A percentile compares a stretch with the other conserved stretches of the same genome.
Conservation (phyloP, 2,888 invertebrate species). For the Doris montereyensis region DNA sequence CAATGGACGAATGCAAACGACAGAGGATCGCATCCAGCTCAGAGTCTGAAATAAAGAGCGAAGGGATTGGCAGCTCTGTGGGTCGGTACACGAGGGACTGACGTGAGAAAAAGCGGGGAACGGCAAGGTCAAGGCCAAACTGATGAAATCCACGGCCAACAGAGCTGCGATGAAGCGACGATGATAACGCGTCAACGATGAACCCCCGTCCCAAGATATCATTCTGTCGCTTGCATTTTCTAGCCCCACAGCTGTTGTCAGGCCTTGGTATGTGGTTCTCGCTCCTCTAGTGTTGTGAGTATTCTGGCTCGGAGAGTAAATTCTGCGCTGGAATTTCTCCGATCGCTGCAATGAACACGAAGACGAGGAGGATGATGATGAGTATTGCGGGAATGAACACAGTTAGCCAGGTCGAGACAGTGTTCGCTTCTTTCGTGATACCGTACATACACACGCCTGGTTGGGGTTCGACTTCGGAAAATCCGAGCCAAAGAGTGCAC, state of each 20-base stretch:
- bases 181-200: too few relatives aligned
- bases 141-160: slow-evolving; percentile 37
- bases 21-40: slow-evolving; percentile 47
- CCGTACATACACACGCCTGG: slow-evolving; percentile 47
- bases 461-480: slow-evolving; percentile 37
- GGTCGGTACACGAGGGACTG: slow-evolving; percentile 42
- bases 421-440: slow-evolving; percentile 42
- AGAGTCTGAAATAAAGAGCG: slow-evolving; percentile 44
- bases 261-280: too few relatives aligned
- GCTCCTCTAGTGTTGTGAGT: too few relatives aligned
- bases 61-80: slow-evolving; percentile 41
- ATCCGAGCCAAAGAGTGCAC: slow-evolving; percentile 46
- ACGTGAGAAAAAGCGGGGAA: slow-evolving; percentile 46
- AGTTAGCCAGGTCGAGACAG: slow-evolving; percentile 43
- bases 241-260: too few relatives aligned
- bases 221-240: too few relatives aligned
- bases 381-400: slow-evolving; percentile 45
- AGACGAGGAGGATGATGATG: slow-evolving; percentile 44
- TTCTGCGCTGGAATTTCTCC: slow-evolving; percentile 48
- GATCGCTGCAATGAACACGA: slow-evolving; percentile 45
- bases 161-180: slow-evolving; percentile 25
- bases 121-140: slow-evolving; percentile 42
- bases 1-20: slow-evolving; percentile 41
- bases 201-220: too few relatives aligned
- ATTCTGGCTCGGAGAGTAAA: too few relatives aligned